Conservation (phyloP, 2,888 invertebrate genomes). For the Ochropleura plecta region DNA sequence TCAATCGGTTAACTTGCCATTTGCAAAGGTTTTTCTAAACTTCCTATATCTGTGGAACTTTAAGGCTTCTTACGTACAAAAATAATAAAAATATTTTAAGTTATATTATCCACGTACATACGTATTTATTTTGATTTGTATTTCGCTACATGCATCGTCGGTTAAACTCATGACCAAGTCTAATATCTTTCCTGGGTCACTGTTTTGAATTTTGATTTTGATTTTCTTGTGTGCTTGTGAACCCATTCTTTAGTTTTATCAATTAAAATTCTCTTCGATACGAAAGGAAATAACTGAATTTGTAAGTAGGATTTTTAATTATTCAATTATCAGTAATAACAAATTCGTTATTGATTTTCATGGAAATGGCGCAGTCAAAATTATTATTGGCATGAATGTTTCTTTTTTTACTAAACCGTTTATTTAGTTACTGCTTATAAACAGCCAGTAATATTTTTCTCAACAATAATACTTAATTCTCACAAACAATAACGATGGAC, state of each 20-base stretch:
- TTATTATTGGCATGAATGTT: not conserved
- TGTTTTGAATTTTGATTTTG: slow-evolving; percentile 82
- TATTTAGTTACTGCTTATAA: not conserved
- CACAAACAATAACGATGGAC: no score
- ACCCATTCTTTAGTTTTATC: slow-evolving; percentile 33
- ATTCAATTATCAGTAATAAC: not conserved
- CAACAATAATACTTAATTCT: no score
- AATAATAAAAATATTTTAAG: not conserved
- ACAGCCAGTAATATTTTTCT: slow-evolving; percentile 12
- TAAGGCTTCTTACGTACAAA: not conserved
- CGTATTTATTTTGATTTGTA: slow-evolving; percentile 91
- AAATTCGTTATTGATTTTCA: slow-evolving; percentile 15
- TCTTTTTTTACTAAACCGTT: not conserved
- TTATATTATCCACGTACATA: slow-evolving; percentile 86
- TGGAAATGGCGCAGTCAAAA: slow-evolving; percentile 17
- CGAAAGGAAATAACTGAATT: not conserved
- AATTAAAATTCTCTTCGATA: not conserved
- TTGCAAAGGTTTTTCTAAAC: not conserved
- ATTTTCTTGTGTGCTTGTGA: slow-evolving; percentile 61
- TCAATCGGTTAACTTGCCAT: not conserved
- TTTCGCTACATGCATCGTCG: slow-evolving; percentile 84
- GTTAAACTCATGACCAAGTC: slow-evolving; percentile 88
- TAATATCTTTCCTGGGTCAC: slow-evolving; percentile 90
- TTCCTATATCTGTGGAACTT: not conserved
- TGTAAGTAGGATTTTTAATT: not conserved